These are phyloP conservation scores for Hyperoplus immaculatus DNA, from an alignment of 2,797 vertebrate species.

Conservation along the genomic window DNA sequence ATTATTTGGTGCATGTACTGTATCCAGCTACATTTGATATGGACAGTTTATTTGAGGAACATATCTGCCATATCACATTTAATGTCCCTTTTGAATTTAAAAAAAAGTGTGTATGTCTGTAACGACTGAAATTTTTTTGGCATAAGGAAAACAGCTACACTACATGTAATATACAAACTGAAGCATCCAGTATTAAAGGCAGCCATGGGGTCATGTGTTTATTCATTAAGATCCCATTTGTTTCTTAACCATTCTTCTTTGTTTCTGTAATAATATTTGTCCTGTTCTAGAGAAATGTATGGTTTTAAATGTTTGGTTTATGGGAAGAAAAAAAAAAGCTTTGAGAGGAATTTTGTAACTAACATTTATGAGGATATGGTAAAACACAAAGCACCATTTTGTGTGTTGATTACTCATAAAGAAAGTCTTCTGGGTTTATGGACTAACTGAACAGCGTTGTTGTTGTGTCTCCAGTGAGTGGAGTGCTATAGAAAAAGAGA, in stretches of 20 bases:
- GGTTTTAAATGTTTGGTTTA: neutral
- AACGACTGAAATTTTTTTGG: neutral
- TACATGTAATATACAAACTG: neutral
- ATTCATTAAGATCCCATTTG: neutral
- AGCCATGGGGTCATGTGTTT: neutral
- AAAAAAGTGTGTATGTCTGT: neutral
- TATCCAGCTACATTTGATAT: neutral
- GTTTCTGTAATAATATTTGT: neutral
- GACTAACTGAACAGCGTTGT: neutral
- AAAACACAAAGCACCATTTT: neutral
- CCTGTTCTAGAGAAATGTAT: neutral
- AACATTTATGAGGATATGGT: neutral
- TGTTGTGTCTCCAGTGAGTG: conserved; percentile 89
- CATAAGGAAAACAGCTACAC: neutral
- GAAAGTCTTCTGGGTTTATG: neutral
- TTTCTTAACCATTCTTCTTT: neutral
- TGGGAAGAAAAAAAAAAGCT: neutral
- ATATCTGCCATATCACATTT: neutral
- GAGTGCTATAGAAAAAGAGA: conserved; percentile 99
- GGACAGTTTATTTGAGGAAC: too few relatives aligned
- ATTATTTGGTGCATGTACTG: neutral
- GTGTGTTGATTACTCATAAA: neutral
- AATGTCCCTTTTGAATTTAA: neutral
- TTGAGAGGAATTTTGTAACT: neutral
- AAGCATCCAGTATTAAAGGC: neutral